phyloP scores from a whole-genome alignment of 2,113 vertebrate species.

The Anhinga anhinga region DNA sequence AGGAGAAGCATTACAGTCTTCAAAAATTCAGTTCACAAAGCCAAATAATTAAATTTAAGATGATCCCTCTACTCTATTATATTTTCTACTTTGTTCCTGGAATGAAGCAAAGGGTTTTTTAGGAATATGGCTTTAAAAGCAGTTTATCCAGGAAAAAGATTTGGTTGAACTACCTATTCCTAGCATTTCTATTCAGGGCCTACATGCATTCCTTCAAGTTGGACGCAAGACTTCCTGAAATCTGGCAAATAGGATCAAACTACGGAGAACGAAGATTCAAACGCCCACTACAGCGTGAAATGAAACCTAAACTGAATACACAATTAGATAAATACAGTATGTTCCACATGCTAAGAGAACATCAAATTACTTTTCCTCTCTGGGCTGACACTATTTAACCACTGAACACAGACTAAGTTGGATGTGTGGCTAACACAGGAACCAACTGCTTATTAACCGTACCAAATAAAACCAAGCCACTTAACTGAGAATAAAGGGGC shows the following conservation, averaged over 20 bases:
- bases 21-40: not conserved
- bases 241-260: slow-evolving; percentile 24
- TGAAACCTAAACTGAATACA: slow-evolving; percentile 50
- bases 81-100: not conserved
- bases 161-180: not conserved
- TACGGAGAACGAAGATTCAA: slow-evolving; percentile 1
- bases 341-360: slow-evolving; percentile 57
- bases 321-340: slow-evolving; percentile 59
- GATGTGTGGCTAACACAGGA: not conserved
- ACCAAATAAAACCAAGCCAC: not conserved
- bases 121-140: not conserved
- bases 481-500: not conserved
- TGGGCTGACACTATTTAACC: slow-evolving; percentile 19
- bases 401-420: not conserved
- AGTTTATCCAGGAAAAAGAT: not conserved
- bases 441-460: not conserved
- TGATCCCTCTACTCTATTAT: not conserved
- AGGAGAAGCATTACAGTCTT: not conserved
- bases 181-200: slow-evolving; percentile 25
- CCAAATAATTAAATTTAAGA: not conserved
- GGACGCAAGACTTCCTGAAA: slow-evolving; percentile 30
- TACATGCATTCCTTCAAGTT: not conserved
- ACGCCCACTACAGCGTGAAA: slow-evolving; percentile 38
- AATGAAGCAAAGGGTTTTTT: not conserved
- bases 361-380: slow-evolving; percentile 50